Evolutionary conservation across 2,888 invertebrate genomes (phyloP).

Genomic region (Ceriagrion tenellum): DNA sequence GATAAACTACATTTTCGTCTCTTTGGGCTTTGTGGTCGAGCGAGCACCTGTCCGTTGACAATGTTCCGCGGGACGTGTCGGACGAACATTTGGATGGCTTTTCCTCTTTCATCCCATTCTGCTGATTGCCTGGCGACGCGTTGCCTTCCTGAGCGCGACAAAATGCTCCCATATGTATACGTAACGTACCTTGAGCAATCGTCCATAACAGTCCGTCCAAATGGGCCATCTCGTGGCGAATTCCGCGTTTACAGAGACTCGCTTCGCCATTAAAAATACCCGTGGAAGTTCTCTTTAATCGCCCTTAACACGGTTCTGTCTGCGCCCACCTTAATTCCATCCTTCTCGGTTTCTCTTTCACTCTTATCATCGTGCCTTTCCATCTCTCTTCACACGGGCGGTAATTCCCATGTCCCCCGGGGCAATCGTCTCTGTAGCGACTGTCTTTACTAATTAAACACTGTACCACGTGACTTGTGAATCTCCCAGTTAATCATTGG

Average conservation of each 20-base stretch:
- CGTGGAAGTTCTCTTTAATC: not conserved
- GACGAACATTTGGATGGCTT: not conserved
- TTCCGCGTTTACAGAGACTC: not conserved
- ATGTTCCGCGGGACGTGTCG: not conserved
- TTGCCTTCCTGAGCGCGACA: not conserved
- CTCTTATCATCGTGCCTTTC: not conserved
- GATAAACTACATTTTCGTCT: not conserved
- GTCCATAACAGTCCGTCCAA: not conserved
- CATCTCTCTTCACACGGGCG: not conserved
- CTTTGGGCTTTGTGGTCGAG: not conserved
- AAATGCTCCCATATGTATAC: not conserved
- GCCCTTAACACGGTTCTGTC: not conserved
- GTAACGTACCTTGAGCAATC: not conserved
- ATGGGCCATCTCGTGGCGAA: not conserved
- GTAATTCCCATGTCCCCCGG: not conserved
- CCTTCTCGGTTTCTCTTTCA: not conserved
- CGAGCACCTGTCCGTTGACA: not conserved
- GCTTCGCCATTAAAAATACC: not conserved
- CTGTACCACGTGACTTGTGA: not conserved
- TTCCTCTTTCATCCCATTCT: not conserved
- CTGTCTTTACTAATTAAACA: too few species aligned
- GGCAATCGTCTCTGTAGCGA: too few species aligned
- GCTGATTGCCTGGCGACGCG: not conserved
- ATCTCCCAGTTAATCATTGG: too few species aligned
- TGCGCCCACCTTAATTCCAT: not conserved